A percentile compares a stretch with the other conserved stretches of the same genome.
Evolutionary conservation across 2,797 vertebrate species (phyloP).

Genomic region (Ara ararauna): DNA sequence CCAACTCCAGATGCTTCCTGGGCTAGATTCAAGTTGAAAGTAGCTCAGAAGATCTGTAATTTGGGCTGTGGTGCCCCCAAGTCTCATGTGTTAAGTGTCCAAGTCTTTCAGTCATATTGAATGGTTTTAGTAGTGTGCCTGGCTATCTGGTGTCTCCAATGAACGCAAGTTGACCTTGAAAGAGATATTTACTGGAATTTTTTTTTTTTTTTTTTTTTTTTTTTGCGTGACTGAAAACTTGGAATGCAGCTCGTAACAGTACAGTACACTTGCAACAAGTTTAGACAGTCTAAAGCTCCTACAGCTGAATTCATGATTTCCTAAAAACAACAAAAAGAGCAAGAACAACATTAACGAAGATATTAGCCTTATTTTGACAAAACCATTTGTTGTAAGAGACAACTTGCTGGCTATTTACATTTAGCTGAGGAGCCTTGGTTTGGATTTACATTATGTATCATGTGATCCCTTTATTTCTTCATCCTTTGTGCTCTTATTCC

Average conservation of each 20-base stretch:
- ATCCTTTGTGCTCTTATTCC: background rate
- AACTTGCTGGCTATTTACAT: conserved; percentile 18
- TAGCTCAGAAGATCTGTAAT: background rate
- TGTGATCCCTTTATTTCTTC: background rate
- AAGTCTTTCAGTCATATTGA: background rate
- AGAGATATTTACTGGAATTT: conserved; percentile 32
- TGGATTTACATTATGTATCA: background rate
- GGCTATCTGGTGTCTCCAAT: conserved; percentile 5
- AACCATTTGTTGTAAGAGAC: conserved; percentile 1
- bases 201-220: background rate
- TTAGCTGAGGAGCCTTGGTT: background rate
- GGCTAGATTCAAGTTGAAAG: background rate
- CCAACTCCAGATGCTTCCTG: background rate
- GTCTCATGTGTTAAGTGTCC: background rate
- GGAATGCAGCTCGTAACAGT: conserved; percentile 36
- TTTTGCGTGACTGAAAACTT: conserved; percentile 23
- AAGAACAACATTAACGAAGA: background rate
- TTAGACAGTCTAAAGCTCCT: conserved; percentile 39
- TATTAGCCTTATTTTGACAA: conserved; percentile 49
- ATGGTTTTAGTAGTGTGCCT: background rate
- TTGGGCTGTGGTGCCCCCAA: background rate
- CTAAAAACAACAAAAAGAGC: conserved; percentile 13
- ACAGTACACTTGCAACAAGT: conserved; percentile 29
- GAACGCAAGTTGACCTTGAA: conserved; percentile 50
- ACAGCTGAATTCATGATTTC: conserved; percentile 3